Percentiles rank a stretch among this genome's conserved stretches.
These are phyloP conservation scores for Nomada lathburiana DNA, from an alignment of 2,888 invertebrate genomes.

Conservation along the genomic window DNA sequence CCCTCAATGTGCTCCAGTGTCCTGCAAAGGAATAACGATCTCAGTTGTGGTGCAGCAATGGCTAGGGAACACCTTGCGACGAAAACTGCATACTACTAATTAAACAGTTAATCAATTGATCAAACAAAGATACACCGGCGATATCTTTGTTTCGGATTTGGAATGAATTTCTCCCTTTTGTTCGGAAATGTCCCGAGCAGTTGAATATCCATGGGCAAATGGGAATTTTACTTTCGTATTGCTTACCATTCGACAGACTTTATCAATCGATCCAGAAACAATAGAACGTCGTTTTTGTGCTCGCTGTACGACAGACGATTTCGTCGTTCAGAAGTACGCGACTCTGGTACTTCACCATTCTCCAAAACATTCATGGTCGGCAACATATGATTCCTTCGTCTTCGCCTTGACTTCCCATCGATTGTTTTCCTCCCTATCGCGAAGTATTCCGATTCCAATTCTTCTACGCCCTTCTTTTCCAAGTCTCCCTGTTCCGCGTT, in stretches of 20 bases:
- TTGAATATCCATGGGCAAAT: too few species aligned
- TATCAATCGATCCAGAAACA: constrained; percentile 77
- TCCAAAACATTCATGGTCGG: neutral
- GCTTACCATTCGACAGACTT: constrained; percentile 77
- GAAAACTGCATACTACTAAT: too few species aligned
- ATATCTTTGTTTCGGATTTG: too few species aligned
- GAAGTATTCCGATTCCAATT: neutral
- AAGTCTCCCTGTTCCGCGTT: neutral
- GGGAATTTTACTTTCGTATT: neutral
- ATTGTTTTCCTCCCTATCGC: neutral
- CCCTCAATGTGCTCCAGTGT: constrained; percentile 91
- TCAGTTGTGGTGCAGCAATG: neutral
- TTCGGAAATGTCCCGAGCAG: too few species aligned
- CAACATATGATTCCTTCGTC: neutral
- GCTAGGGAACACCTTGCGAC: neutral
- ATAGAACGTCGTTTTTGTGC: constrained; percentile 74
- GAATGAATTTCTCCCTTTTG: too few species aligned
- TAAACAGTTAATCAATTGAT: too few species aligned
- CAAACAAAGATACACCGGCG: too few species aligned
- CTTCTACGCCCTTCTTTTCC: neutral
- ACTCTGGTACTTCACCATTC: neutral
- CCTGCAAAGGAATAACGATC: constrained; percentile 83
- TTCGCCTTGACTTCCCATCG: neutral
- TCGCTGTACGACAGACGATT: constrained; percentile 37
- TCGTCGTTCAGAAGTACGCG: neutral